Conservation (phyloP, 2,797 vertebrate genomes). For the Hoplostethus mediterraneus region DNA sequence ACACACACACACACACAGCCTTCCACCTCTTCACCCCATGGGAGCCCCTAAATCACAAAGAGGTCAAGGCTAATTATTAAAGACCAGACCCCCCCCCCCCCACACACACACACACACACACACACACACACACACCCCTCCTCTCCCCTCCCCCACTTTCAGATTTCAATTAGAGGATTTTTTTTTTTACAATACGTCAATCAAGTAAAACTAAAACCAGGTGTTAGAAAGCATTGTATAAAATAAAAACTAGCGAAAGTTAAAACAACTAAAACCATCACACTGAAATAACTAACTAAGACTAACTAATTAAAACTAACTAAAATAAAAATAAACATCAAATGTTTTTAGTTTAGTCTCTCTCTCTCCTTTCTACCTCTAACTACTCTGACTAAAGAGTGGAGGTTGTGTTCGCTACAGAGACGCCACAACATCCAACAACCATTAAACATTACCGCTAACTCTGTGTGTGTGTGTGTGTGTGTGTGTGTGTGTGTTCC, state of each 20-base stretch:
- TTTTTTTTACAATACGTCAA: not conserved
- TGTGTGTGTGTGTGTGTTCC: not conserved
- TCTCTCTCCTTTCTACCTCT: not conserved
- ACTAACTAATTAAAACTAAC: too few species aligned
- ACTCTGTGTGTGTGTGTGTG: not conserved
- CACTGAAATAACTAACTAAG: too few species aligned
- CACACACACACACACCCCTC: too few species aligned
- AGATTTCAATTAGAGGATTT: too few species aligned
- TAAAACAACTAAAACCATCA: too few species aligned
- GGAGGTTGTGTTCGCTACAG: not conserved
- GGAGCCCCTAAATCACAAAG: slow-evolving; percentile 50
- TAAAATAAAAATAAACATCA: too few species aligned
- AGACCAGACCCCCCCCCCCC: slow-evolving; percentile 31
- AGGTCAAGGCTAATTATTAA: slow-evolving; percentile 54
- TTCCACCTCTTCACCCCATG: slow-evolving; percentile 41
- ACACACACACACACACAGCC: slow-evolving; percentile 24
- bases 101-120: too few species aligned
- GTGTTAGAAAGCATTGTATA: too few species aligned
- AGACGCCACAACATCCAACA: too few species aligned
- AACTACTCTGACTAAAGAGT: slow-evolving; percentile 3
- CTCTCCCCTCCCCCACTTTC: not conserved
- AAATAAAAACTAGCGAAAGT: too few species aligned
- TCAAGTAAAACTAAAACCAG: not conserved
- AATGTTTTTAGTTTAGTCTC: not conserved
- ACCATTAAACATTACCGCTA: too few species aligned